phyloP scores from a whole-genome alignment of 1,140 invertebrate species.

The Nylanderia fulva region DNA sequence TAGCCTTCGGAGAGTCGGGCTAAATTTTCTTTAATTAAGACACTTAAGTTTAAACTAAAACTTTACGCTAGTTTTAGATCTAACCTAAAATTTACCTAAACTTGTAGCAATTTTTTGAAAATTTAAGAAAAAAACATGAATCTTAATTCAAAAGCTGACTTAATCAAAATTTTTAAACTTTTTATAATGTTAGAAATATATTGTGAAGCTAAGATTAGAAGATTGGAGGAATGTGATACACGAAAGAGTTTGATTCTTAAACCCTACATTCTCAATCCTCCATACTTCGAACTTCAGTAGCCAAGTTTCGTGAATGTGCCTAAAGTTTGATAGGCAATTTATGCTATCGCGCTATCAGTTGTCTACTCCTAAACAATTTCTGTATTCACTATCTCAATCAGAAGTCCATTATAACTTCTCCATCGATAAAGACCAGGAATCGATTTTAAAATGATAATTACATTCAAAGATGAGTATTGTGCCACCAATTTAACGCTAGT shows the following conservation, averaged over 20 bases:
- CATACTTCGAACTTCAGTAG: not conserved
- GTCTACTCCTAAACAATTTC: slow-evolving; percentile 46
- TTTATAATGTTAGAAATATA: not conserved
- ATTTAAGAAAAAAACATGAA: not conserved
- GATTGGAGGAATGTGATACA: not conserved
- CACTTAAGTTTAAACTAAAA: not conserved
- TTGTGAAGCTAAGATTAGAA: not conserved
- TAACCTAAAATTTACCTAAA: not conserved
- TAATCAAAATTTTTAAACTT: not conserved
- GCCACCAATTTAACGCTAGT: not conserved
- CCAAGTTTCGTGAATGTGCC: slow-evolving; percentile 19
- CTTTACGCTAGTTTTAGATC: not conserved
- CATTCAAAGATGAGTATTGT: not conserved
- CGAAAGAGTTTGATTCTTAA: not conserved
- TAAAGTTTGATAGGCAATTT: slow-evolving; percentile 61
- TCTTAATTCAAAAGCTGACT: not conserved
- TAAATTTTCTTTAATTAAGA: not conserved
- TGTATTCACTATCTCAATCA: not conserved
- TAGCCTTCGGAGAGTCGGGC: not conserved
- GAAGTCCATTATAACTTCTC: slow-evolving; percentile 46
- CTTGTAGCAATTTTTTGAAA: not conserved
- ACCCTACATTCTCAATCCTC: too few species aligned
- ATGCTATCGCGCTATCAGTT: slow-evolving; percentile 20
- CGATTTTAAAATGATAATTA: slow-evolving; percentile 2
- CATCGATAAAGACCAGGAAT: not conserved